phyloP scores from a whole-genome alignment of 2,113 vertebrate genomes.

The Illadopsis cleaveri region DNA sequence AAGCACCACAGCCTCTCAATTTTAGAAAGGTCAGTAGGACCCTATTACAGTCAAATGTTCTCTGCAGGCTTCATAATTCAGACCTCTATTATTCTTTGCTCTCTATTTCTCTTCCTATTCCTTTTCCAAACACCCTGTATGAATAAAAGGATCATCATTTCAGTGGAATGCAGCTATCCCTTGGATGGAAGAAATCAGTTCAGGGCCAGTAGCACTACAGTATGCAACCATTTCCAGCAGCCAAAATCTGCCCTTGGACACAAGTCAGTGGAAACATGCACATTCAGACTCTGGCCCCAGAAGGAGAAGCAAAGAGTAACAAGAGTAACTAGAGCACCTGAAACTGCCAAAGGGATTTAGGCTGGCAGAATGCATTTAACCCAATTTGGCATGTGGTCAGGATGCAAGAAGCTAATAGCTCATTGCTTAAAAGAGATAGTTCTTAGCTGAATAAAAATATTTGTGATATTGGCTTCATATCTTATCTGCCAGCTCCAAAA shows the following conservation, averaged over 20 bases:
- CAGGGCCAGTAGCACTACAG: not conserved
- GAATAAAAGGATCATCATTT: constrained; percentile 19
- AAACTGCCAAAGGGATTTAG: constrained; percentile 27
- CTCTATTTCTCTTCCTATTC: not conserved
- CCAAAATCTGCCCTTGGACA: constrained; percentile 12
- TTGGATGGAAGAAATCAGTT: constrained; percentile 38
- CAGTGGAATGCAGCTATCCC: not conserved
- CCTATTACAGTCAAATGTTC: constrained; percentile 10
- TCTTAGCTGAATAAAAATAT: not conserved
- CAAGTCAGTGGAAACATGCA: constrained; percentile 32
- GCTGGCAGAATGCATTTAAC: constrained; percentile 8
- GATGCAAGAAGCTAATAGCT: not conserved
- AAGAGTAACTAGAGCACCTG: constrained; percentile 7
- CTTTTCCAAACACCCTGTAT: not conserved
- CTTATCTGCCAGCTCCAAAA: not conserved
- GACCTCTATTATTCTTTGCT: not conserved
- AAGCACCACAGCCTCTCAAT: not conserved
- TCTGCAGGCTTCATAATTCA: constrained; percentile 37
- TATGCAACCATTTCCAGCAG: constrained; percentile 17
- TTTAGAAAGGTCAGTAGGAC: constrained; percentile 39
- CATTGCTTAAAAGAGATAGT: not conserved
- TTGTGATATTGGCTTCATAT: not conserved
- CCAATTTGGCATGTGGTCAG: not conserved
- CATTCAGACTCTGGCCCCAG: not conserved
- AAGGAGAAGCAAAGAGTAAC: constrained; percentile 2